Conservation (phyloP, 2,888 invertebrate species). For the Orthosia cruda region DNA sequence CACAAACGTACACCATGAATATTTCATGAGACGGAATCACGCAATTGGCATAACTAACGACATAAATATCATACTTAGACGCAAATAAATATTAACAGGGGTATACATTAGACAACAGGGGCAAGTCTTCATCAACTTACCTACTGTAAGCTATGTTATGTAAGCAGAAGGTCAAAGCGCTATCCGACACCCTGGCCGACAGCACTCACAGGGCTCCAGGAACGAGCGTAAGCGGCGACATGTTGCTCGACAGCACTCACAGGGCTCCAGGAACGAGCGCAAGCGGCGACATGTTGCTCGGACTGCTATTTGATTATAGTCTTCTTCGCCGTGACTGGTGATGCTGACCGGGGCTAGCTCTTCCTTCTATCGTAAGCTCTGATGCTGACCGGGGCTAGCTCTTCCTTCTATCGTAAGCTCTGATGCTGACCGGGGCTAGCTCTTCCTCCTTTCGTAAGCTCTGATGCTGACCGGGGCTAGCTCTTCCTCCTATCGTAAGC, state of each 20-base stretch:
- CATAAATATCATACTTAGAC: slow-evolving; percentile 16
- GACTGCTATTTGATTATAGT: too few relatives aligned
- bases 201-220: background rate
- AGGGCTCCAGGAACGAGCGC: too few relatives aligned
- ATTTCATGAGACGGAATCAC: slow-evolving; percentile 32
- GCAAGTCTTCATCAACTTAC: background rate
- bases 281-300: too few relatives aligned
- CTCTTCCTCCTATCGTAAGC: background rate
- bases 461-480: too few relatives aligned
- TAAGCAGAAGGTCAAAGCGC: background rate
- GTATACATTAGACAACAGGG: background rate
- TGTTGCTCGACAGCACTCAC: background rate
- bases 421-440: too few relatives aligned
- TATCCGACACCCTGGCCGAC: background rate
- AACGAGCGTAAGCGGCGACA: background rate
- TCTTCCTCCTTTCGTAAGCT: background rate
- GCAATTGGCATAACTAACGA: slow-evolving; percentile 28
- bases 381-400: too few relatives aligned
- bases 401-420: background rate
- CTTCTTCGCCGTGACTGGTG: too few relatives aligned
- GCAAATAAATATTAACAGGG: slow-evolving; percentile 13
- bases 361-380: background rate
- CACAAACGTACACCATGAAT: slow-evolving; percentile 40
- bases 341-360: background rate
- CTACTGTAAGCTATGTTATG: background rate